These are phyloP conservation scores for Acanthiza pusilla DNA, from an alignment of 2,797 vertebrate species.

Conservation along the genomic window DNA sequence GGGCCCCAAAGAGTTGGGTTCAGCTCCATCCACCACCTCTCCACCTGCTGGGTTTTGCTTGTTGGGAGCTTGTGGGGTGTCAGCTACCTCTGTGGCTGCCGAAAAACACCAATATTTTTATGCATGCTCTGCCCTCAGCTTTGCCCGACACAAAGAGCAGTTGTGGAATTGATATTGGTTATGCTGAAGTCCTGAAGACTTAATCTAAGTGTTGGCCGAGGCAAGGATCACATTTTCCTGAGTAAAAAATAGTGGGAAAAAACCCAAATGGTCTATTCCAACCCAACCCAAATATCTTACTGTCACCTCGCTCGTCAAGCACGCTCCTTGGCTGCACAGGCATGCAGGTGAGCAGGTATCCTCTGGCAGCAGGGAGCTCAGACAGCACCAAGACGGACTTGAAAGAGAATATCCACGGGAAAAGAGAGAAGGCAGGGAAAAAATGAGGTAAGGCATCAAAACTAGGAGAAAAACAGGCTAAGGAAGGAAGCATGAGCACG, in stretches of 20 bases:
- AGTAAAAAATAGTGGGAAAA: rapidly evolving
- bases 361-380: not conserved
- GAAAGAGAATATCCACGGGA: not conserved
- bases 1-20: not conserved
- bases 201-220: not conserved
- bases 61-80: not conserved
- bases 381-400: not conserved
- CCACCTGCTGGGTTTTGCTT: not conserved
- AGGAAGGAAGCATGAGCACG: not conserved
- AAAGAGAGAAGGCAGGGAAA: not conserved
- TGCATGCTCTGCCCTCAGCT: not conserved
- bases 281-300: not conserved
- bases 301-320: not conserved
- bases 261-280: not conserved
- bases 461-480: not conserved
- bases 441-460: not conserved
- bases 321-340: not conserved
- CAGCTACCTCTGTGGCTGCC: not conserved
- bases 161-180: not conserved
- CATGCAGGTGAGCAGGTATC: not conserved
- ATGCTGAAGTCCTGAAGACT: not conserved
- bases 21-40: not conserved
- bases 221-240: not conserved
- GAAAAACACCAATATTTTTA: not conserved
- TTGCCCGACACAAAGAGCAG: not conserved